Evolutionary conservation across 2,113 vertebrate genomes (phyloP).

Genomic region (Sapajus apella): DNA sequence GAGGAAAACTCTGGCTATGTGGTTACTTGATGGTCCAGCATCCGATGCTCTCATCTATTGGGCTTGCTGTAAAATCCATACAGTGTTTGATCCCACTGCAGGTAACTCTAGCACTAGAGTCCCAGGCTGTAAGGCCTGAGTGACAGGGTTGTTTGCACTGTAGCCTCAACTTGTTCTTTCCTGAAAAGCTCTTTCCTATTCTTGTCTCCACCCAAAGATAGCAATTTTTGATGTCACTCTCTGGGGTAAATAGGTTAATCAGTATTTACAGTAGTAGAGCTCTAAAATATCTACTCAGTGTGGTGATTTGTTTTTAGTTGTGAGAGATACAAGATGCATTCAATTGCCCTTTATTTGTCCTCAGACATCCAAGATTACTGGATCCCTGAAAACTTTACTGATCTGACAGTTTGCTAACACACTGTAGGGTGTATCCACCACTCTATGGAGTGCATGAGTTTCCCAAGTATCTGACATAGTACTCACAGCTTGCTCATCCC

Average conservation of each 20-base stretch:
- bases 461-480: not conserved
- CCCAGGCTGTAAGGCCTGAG: no score
- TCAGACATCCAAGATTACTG: not conserved
- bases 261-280: not conserved
- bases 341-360: not conserved
- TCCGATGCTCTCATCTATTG: not conserved
- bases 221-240: not conserved
- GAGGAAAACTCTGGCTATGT: not conserved
- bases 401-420: not conserved
- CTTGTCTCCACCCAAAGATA: not conserved
- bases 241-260: not conserved
- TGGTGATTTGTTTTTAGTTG: not conserved
- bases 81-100: not conserved
- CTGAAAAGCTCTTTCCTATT: not conserved
- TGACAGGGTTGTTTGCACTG: not conserved
- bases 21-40: not conserved
- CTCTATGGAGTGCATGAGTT: no score
- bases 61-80: not conserved
- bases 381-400: not conserved
- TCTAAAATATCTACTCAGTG: not conserved
- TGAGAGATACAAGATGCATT: not conserved
- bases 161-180: not conserved
- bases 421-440: not conserved
- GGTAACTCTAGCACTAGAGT: no score
- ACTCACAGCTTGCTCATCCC: not conserved